These are phyloP conservation scores for Cryptoblepharus egeriae DNA, from an alignment of 2,797 vertebrate species.

Conservation along the genomic window DNA sequence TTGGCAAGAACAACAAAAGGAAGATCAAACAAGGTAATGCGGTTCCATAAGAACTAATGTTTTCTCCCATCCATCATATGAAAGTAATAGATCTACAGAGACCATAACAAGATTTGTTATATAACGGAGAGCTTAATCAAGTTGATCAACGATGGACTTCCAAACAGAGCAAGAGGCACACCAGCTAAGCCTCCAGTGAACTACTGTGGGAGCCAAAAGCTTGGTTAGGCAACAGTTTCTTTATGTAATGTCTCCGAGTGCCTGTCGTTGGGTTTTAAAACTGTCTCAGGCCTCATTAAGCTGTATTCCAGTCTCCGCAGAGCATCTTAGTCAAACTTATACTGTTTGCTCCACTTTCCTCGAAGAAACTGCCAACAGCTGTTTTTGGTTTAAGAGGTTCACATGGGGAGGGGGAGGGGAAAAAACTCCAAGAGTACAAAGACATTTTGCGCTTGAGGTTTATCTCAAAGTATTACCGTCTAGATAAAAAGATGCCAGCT, in stretches of 20 bases:
- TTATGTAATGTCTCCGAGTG: fast-evolving
- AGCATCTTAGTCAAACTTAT: constrained; percentile 63
- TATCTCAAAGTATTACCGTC: constrained; percentile 76
- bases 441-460: constrained; percentile 75
- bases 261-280: constrained; percentile 28
- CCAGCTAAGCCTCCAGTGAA: constrained; percentile 27
- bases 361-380: constrained; percentile 68
- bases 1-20: constrained; percentile 18
- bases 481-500: constrained; percentile 77
- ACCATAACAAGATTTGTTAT: constrained; percentile 48
- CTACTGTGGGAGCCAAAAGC: constrained; percentile 50
- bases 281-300: constrained; percentile 42
- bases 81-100: constrained; percentile 46
- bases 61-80: constrained; percentile 37
- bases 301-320: constrained; percentile 45
- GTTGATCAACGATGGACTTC: constrained; percentile 34
- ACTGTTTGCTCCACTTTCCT: constrained; percentile 57
- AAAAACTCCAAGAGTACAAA: constrained; percentile 68
- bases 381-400: constrained; percentile 78
- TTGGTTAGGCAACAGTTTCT: not conserved
- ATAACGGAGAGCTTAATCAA: constrained; percentile 40
- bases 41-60: constrained; percentile 33
- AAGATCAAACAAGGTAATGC: constrained; percentile 18
- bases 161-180: constrained; percentile 15
- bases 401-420: constrained; percentile 12